Evolutionary conservation across 35 echinoderm and acorn worm genomes (phyloP).

Genomic region (Patiria miniata): DNA sequence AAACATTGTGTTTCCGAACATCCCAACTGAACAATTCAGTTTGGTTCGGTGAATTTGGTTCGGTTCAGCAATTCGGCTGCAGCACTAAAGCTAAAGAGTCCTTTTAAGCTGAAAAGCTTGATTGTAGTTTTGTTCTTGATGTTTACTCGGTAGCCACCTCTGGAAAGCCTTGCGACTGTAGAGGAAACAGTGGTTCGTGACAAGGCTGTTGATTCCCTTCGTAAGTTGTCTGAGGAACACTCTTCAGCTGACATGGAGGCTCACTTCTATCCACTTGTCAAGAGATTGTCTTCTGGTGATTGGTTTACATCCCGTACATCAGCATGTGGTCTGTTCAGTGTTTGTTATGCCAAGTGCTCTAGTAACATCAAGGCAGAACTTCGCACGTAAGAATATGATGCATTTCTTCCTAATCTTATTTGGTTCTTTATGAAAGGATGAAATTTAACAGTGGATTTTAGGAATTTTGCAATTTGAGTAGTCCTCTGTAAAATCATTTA

Average conservation of each 20-base stretch:
- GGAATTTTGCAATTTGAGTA: too few relatives aligned
- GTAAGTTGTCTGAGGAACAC: constrained; percentile 90
- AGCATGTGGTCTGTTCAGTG: constrained; percentile 96
- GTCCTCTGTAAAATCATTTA: too few relatives aligned
- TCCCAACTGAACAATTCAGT: too few relatives aligned
- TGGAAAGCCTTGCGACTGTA: constrained; percentile 95
- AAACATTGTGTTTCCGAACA: too few relatives aligned
- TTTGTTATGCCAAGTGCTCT: constrained; percentile 78
- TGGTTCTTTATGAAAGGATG: too few relatives aligned
- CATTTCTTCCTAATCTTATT: too few relatives aligned
- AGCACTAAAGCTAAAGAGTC: too few relatives aligned
- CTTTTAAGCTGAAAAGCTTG: too few relatives aligned
- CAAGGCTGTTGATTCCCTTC: constrained; percentile 92
- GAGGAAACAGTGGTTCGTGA: constrained; percentile 97
- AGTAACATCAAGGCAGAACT: constrained; percentile 64
- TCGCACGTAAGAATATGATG: constrained; percentile 59
- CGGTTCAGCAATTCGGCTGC: too few relatives aligned
- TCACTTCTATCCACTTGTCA: constrained; percentile 90
- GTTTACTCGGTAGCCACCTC: constrained; percentile 62
- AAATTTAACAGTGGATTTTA: too few relatives aligned
- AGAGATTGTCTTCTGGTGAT: constrained; percentile 79
- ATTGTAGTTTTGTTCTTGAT: background rate
- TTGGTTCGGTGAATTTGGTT: too few relatives aligned
- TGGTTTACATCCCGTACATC: constrained; percentile 99
- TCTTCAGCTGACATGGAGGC: constrained; percentile 74